phyloP scores from a whole-genome alignment of 2,113 vertebrate genomes.

The Corythornis cristatus region DNA sequence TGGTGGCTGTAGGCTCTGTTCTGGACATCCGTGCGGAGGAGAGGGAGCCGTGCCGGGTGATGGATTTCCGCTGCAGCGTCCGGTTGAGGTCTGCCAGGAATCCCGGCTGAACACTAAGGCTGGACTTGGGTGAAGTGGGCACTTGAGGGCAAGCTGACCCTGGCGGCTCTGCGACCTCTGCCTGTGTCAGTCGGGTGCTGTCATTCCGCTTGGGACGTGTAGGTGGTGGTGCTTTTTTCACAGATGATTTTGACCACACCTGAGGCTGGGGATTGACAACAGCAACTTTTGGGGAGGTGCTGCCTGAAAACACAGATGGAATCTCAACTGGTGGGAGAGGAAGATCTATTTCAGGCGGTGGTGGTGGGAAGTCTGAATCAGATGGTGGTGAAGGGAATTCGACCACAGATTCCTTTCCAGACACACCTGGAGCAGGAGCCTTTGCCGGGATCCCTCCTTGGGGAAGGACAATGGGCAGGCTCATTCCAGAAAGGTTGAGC shows the following conservation, averaged over 20 bases:
- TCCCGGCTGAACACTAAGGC: conserved; percentile 88
- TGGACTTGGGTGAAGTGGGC: conserved; percentile 90
- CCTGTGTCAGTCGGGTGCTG: conserved; percentile 81
- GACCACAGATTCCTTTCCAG: conserved; percentile 71
- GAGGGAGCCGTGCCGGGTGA: conserved; percentile 89
- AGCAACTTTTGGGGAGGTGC: conserved; percentile 83
- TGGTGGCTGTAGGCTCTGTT: conserved; percentile 86
- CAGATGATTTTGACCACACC: conserved; percentile 83
- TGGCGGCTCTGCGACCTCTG: conserved; percentile 68
- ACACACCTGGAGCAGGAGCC: conserved; percentile 6
- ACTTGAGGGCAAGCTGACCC: conserved; percentile 63
- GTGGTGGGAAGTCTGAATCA: conserved; percentile 87
- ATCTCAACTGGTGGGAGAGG: conserved; percentile 82
- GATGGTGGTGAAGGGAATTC: conserved; percentile 91
- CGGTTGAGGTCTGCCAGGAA: conserved; percentile 94
- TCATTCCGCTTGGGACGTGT: conserved; percentile 86
- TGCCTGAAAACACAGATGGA: conserved; percentile 77
- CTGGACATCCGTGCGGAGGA: conserved; percentile 83
- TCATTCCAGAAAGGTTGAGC: conserved; percentile 84
- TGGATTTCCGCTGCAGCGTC: conserved; percentile 95
- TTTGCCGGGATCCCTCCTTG: conserved; percentile 73
- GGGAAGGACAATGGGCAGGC: conserved; percentile 82
- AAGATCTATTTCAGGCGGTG: conserved; percentile 89
- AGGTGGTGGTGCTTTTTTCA: conserved; percentile 89
- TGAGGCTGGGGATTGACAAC: conserved; percentile 95